phyloP scores from a whole-genome alignment of 2,113 vertebrate species.

The Ptychochromis oligacanthus region DNA sequence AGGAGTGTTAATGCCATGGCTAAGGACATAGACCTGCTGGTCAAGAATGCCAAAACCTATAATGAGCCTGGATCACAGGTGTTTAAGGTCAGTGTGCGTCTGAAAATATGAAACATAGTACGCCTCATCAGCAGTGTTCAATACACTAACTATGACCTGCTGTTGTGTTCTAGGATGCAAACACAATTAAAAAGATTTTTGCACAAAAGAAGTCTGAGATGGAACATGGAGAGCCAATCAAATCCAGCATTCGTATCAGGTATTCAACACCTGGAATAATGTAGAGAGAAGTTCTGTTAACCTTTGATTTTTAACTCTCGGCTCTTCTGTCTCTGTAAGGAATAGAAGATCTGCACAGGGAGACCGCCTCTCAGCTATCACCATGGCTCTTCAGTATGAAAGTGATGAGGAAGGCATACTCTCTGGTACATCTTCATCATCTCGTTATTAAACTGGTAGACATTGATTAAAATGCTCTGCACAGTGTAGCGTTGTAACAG shows the following conservation, averaged over 20 bases:
- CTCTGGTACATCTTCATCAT: conserved; percentile 82
- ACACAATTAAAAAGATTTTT: conserved; percentile 98
- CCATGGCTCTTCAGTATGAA: conserved; percentile 98
- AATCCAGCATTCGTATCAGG: conserved; percentile 96
- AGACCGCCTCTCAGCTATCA: conserved; percentile 95
- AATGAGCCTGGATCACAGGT: conserved; percentile 99
- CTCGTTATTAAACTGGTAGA: not conserved
- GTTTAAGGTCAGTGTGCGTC: conserved; percentile 87
- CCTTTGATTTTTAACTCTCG: not conserved
- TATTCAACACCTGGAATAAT: conserved; percentile 47
- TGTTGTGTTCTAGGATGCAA: conserved; percentile 87
- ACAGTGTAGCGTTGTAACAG: not conserved
- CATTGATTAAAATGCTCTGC: not conserved
- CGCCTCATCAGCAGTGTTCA: not conserved
- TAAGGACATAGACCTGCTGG: conserved; percentile 95
- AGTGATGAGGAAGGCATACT: conserved; percentile 96
- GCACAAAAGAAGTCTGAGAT: conserved; percentile 95
- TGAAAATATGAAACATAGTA: not conserved
- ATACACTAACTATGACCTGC: not conserved
- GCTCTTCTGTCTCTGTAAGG: conserved; percentile 70
- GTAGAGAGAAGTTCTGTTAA: not conserved
- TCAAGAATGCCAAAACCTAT: conserved; percentile 98
- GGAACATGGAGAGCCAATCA: conserved; percentile 93
- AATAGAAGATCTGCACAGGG: conserved; percentile 94
- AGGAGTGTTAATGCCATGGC: conserved; percentile 94